Conservation (phyloP, 2,797 vertebrate genomes). For the Carapus acus region DNA sequence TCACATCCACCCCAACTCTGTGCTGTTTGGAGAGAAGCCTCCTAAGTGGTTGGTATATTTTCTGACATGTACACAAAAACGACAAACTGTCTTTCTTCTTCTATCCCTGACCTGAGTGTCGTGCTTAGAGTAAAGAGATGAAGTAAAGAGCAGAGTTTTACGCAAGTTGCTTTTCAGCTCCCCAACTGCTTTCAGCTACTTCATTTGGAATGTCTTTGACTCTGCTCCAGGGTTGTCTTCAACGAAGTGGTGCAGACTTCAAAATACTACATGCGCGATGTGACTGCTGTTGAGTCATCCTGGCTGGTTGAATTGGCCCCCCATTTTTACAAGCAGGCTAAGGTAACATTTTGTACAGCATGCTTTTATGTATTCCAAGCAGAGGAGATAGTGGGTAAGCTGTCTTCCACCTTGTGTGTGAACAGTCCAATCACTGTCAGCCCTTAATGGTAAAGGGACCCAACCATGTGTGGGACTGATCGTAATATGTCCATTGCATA, state of each 20-base stretch:
- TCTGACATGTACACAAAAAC: no score
- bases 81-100: not conserved
- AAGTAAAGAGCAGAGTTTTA: not conserved
- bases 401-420: no score
- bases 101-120: not conserved
- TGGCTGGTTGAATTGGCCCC: slow-evolving; percentile 96
- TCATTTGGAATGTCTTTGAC: not conserved
- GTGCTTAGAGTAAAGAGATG: not conserved
- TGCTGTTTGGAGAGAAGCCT: slow-evolving; percentile 92
- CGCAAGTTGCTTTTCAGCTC: not conserved
- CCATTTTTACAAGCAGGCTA: slow-evolving; percentile 97
- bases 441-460: no score
- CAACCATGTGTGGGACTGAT: no score
- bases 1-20: slow-evolving; percentile 94
- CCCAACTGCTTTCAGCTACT: no score
- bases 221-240: slow-evolving; percentile 85
- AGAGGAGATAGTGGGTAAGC: no score
- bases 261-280: slow-evolving; percentile 97
- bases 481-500: no score
- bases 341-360: slow-evolving; percentile 67
- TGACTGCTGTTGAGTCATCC: slow-evolving; percentile 91
- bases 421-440: no score
- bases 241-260: slow-evolving; percentile 95
- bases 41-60: slow-evolving; percentile 85
- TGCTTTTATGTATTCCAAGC: no score